phyloP scores from a whole-genome alignment of 2,113 vertebrate species.

The Dicrurus megarhynchus region DNA sequence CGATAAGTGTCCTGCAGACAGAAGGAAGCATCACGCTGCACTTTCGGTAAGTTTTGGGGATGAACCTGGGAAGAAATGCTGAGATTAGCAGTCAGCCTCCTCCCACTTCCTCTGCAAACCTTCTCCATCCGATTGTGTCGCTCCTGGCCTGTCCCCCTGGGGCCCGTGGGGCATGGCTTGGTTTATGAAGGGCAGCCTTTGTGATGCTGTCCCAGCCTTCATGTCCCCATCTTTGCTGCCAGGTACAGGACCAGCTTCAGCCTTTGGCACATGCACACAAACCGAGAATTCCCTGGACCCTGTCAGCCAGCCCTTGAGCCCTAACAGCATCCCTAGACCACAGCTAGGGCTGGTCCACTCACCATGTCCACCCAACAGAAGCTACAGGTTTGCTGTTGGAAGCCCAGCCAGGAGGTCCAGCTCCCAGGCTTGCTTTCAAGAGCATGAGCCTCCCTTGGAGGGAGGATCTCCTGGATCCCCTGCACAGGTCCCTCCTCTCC shows the following conservation, averaged over 20 bases:
- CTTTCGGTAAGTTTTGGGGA: background rate
- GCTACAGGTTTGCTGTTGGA: background rate
- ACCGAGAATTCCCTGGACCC: background rate
- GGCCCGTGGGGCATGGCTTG: background rate
- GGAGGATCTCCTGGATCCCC: background rate
- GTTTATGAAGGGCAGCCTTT: background rate
- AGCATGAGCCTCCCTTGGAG: background rate
- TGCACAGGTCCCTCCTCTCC: background rate
- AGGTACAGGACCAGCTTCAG: background rate
- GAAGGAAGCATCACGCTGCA: background rate
- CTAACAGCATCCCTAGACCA: background rate
- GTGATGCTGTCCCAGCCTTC: background rate
- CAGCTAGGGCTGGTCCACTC: background rate
- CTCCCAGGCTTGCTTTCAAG: background rate
- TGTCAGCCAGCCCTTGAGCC: background rate
- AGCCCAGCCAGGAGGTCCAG: background rate
- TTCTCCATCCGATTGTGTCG: accelerated
- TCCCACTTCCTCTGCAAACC: background rate
- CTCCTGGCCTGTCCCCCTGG: background rate
- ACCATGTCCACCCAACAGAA: background rate
- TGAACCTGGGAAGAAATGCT: background rate
- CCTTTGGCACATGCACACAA: background rate
- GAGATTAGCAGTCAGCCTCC: background rate
- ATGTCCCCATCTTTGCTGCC: background rate
- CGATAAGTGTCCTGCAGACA: accelerated